Conservation (phyloP, 2,113 vertebrate genomes). For the Cyanoramphus novaezelandiae region DNA sequence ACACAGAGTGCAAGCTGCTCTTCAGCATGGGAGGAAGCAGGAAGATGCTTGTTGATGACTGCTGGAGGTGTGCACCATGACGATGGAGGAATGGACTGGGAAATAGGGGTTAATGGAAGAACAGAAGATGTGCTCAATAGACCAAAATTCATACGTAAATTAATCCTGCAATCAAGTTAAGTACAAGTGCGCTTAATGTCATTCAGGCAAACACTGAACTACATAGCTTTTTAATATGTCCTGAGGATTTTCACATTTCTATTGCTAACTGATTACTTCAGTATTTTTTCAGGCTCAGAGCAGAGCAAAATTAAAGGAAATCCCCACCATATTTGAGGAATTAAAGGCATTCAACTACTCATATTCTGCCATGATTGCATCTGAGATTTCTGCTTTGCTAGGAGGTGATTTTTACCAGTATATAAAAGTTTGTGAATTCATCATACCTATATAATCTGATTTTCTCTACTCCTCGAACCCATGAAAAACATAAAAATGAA, state of each 20-base stretch:
- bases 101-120: not conserved
- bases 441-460: not conserved
- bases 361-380: not conserved
- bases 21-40: not conserved
- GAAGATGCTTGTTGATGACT: not conserved
- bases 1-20: not conserved
- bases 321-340: not conserved
- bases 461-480: not conserved
- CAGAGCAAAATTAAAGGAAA: not conserved
- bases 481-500: not conserved
- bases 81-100: not conserved
- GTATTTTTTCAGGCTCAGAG: not conserved
- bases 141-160: not conserved
- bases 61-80: fast-evolving
- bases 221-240: not conserved
- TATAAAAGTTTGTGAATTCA: not conserved
- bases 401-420: not conserved
- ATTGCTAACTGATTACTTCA: not conserved
- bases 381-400: not conserved
- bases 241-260: not conserved
- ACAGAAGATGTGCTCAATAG: not conserved
- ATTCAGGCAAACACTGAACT: not conserved
- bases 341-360: not conserved
- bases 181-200: not conserved
- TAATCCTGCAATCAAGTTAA: not conserved